Evolutionary conservation across 2,888 invertebrate species (phyloP).

Genomic region (Meiosimyza platycephala): DNA sequence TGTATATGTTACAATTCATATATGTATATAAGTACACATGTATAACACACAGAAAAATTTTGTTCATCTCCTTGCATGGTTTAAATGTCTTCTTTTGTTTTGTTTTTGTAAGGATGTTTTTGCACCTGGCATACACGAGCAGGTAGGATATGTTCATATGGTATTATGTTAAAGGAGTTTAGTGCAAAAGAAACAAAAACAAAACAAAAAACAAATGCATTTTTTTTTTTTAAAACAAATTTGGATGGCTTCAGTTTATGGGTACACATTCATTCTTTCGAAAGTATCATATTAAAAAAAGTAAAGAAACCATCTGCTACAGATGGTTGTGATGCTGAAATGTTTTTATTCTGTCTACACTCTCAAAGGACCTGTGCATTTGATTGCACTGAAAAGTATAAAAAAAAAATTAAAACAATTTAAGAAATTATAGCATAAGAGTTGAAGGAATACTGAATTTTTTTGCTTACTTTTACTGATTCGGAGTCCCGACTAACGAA

Average conservation of each 20-base stretch:
- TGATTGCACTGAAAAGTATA: no score
- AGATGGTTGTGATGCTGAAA: background rate
- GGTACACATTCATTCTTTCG: slow-evolving; percentile 12
- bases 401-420: no score
- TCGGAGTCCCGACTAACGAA: no score
- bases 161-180: slow-evolving; percentile 25
- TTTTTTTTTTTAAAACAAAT: background rate
- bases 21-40: no score
- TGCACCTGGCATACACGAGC: slow-evolving; percentile 29
- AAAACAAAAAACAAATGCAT: slow-evolving; percentile 19
- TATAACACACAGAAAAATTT: no score
- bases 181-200: slow-evolving; percentile 1
- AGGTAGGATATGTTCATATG: slow-evolving; percentile 12
- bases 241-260: slow-evolving; percentile 13
- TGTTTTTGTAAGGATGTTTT: background rate
- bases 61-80: no score
- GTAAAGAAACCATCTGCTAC: slow-evolving; percentile 29
- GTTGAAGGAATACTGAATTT: no score
- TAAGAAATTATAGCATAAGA: no score
- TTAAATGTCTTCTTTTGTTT: background rate
- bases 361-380: no score
- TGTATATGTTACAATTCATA: no score
- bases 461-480: no score
- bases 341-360: no score
- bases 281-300: slow-evolving; percentile 1